These are phyloP conservation scores for Craniophora ligustri DNA, from an alignment of 2,888 invertebrate species.

Conservation along the genomic window DNA sequence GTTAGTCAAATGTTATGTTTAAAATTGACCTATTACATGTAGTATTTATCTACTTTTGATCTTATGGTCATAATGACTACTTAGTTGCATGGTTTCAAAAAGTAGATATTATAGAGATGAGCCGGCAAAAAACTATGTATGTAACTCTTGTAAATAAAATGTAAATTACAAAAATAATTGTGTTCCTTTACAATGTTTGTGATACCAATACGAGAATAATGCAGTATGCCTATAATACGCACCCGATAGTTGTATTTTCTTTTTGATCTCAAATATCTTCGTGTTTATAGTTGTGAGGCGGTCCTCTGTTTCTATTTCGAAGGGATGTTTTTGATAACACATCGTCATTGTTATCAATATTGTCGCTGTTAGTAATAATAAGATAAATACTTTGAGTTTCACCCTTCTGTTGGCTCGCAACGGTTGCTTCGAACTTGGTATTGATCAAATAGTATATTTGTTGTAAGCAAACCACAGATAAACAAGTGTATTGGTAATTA, in stretches of 20 bases:
- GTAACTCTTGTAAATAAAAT: too few species aligned
- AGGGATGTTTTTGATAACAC: constrained; percentile 86
- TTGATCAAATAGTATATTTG: constrained; percentile 30
- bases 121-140: too few species aligned
- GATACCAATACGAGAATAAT: too few species aligned
- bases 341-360: constrained; percentile 64
- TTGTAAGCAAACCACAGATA: neutral
- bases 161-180: too few species aligned
- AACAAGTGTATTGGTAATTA: neutral
- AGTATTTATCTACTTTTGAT: too few species aligned
- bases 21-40: too few species aligned
- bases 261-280: constrained; percentile 95
- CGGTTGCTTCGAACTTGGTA: too few species aligned
- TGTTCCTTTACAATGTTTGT: too few species aligned
- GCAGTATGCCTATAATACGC: constrained; percentile 50
- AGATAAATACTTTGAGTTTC: constrained; percentile 23
- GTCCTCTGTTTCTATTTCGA: constrained; percentile 85
- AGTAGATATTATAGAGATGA: too few species aligned
- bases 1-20: too few species aligned
- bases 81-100: too few species aligned
- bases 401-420: constrained; percentile 20
- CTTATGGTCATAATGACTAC: too few species aligned
- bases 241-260: constrained; percentile 95
- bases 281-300: constrained; percentile 90
- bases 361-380: constrained; percentile 37